Base-by-base conservation (phyloP, 2,888 invertebrate species). In the Lissonota sp. region DNA sequence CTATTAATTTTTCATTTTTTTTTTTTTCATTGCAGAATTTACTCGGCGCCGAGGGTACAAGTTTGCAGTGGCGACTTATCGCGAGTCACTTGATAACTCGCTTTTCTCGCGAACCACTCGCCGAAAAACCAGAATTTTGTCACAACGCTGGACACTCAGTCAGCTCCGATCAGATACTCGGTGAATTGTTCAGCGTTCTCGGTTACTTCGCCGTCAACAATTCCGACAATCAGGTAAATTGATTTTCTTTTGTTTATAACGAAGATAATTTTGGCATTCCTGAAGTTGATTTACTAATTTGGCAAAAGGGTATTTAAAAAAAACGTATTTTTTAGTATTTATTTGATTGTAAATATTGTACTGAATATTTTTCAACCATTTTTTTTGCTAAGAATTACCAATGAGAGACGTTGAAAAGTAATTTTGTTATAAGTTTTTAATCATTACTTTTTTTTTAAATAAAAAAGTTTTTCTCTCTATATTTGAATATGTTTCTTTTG, bases 141-240 rank as follows among this genome's bases (percentile, higher is more conserved):
- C 57, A 53, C 16, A 69, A 66, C 12, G 44, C 49, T 42, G 78
- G 75, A 49, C 66, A 84, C 93, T 93, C 75, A 89, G 94, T 90
- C 83, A 94, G 90, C 86, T 94, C 95, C 92, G 90, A 95, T 92
- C 94, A 95, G 88, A 95, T 98, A 86, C 95, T 98, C 78, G 94
- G 96, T 89, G 96, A 97, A 89, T 95, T 97, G 72, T 96, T 98
- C 86, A 94, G 95, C 46, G 95, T 97, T 66, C 95, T 97, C 53
- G 98, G 98, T 10, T 97, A 96, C 93, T 97, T 98, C 89, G 96
- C 97, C 40, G 95, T 97, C 73, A 95, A 96, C 88, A 96, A 97
- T 91, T 93, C 93, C 49, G 96, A 96, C 84, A 96, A 97, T 92
- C 97, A 97, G 95, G 96, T 96, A 92, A 91, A 91, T 60, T 26